A percentile compares a stretch with the other conserved stretches of the same genome.
These are phyloP conservation scores for Corythoichthys intestinalis DNA, from an alignment of 2,113 vertebrate species.

Conservation along the genomic window DNA sequence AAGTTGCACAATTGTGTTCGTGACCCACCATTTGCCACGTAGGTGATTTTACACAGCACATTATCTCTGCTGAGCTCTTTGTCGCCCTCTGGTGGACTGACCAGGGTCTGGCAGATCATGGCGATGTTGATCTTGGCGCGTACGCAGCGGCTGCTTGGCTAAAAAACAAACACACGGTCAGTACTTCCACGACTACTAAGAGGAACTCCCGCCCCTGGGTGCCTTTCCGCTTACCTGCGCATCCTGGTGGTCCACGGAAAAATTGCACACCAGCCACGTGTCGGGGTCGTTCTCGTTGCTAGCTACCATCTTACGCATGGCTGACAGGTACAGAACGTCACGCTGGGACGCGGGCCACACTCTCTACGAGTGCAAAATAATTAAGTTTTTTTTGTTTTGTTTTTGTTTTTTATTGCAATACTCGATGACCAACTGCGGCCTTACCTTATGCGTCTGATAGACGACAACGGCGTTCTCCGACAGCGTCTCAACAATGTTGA, in stretches of 20 bases:
- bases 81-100: slow-evolving; percentile 93
- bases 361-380: slow-evolving; percentile 68
- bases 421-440: slow-evolving; percentile 4
- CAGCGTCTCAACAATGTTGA: slow-evolving; percentile 89
- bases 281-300: slow-evolving; percentile 92
- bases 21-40: slow-evolving; percentile 89
- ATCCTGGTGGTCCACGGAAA: slow-evolving; percentile 93
- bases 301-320: slow-evolving; percentile 85
- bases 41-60: slow-evolving; percentile 95
- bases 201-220: neutral
- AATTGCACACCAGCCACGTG: slow-evolving; percentile 98
- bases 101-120: slow-evolving; percentile 95
- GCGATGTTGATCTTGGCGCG: slow-evolving; percentile 98
- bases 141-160: slow-evolving; percentile 88
- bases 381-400: too few species aligned
- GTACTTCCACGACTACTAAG: neutral
- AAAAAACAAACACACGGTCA: neutral
- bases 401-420: too few species aligned
- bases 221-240: slow-evolving; percentile 78
- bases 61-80: slow-evolving; percentile 94
- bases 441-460: slow-evolving; percentile 94
- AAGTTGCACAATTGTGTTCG: neutral
- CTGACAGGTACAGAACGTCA: slow-evolving; percentile 92
- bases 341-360: slow-evolving; percentile 97
- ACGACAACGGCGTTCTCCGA: slow-evolving; percentile 88